Percentiles rank a stretch among this genome's conserved stretches.
phyloP scores from a whole-genome alignment of 2,797 vertebrate species.

The Aphelocoma californica region DNA sequence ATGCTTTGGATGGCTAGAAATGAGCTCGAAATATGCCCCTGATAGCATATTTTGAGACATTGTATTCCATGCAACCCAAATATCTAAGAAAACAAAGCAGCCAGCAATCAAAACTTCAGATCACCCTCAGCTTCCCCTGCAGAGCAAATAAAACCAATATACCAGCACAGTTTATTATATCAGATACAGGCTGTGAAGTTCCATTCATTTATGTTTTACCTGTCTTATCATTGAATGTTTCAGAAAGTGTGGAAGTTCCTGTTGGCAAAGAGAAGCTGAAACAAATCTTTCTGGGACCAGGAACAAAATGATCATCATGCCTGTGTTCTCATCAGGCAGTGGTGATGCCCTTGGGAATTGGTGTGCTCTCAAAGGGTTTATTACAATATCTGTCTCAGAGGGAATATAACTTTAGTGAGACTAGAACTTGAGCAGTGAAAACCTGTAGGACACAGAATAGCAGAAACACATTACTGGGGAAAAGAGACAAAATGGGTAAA shows the following conservation, averaged over 20 bases:
- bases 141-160: neutral
- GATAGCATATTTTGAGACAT: neutral
- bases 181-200: neutral
- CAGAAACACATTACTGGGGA: neutral
- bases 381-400: neutral
- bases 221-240: neutral
- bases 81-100: neutral
- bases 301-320: neutral
- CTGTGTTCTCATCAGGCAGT: neutral
- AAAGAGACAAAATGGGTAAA: neutral
- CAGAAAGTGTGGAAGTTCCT: neutral
- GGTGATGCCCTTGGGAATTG: neutral
- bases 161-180: neutral
- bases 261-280: neutral
- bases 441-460: neutral
- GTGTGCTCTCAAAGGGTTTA: neutral
- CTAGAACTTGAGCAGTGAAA: neutral
- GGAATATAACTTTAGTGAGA: neutral
- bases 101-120: neutral
- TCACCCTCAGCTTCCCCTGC: neutral
- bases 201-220: neutral
- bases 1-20: neutral
- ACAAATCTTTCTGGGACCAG: neutral
- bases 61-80: neutral
- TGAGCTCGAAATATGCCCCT: neutral